Conservation (phyloP, 2,113 vertebrate species). For the Antechinus stuartii region DNA sequence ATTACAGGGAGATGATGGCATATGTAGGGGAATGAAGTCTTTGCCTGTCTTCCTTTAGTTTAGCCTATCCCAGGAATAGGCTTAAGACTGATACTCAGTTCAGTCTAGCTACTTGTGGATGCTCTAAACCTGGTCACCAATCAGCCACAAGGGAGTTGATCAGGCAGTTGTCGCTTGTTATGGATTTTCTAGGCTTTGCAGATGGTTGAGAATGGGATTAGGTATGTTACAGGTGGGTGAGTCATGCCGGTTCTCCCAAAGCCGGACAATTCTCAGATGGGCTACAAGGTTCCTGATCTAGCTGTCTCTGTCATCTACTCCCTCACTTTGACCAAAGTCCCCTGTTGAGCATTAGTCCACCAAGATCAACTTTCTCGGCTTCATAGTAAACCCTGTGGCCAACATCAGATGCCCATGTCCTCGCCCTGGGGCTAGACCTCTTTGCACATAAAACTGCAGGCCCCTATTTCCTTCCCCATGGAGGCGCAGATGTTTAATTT, state of each 20-base stretch:
- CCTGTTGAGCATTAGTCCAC: neutral
- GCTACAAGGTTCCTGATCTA: neutral
- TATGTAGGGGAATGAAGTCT: neutral
- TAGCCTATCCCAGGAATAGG: neutral
- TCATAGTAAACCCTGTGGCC: neutral
- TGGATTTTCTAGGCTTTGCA: neutral
- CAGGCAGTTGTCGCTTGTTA: neutral
- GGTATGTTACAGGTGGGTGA: neutral
- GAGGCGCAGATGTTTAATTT: slow-evolving; percentile 83
- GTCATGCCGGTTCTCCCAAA: neutral
- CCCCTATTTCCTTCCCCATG: slow-evolving; percentile 52
- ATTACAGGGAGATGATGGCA: neutral
- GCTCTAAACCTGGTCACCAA: neutral
- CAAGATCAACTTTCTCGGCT: neutral
- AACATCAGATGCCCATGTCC: neutral
- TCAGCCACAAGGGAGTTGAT: neutral
- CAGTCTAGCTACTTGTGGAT: neutral
- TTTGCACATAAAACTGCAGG: slow-evolving; percentile 72
- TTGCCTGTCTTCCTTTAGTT: neutral
- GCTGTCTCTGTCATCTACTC: neutral
- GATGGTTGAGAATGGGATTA: neutral
- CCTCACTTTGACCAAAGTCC: neutral
- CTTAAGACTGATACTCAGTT: neutral
- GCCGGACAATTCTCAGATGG: neutral
- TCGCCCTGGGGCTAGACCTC: slow-evolving; percentile 68